Percentiles rank a stretch among this genome's conserved stretches.
Evolutionary conservation across 2,797 vertebrate species (phyloP).

Genomic region (Mareca strepera): DNA sequence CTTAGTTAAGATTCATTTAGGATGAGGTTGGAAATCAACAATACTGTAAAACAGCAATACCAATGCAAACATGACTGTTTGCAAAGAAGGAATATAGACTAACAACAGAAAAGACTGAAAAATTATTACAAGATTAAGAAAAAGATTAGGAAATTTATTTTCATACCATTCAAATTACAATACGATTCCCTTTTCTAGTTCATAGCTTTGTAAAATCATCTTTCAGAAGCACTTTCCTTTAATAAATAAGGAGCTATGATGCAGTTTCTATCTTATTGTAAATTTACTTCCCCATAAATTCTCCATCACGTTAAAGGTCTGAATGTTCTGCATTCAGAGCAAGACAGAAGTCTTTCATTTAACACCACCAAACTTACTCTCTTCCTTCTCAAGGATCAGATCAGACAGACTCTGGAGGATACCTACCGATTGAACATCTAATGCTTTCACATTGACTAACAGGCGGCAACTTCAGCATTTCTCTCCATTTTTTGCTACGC

Average conservation of each 20-base stretch:
- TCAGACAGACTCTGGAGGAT: not conserved
- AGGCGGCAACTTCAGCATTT: conserved; percentile 91
- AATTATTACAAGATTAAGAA: not conserved
- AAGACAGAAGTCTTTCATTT: not conserved
- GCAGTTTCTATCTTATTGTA: not conserved
- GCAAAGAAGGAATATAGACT: not conserved
- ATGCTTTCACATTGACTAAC: conserved; percentile 88
- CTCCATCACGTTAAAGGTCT: not conserved
- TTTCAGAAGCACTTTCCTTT: not conserved
- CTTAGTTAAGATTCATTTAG: not conserved
- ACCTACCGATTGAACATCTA: conserved; percentile 85
- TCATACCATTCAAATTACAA: not conserved
- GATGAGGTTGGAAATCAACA: not conserved
- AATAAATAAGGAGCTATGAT: not conserved
- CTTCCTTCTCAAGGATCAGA: not conserved
- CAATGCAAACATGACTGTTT: not conserved
- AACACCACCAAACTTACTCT: not conserved
- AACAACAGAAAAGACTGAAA: not conserved
- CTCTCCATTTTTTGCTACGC: conserved; percentile 93
- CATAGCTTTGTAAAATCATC: not conserved
- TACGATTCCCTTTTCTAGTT: not conserved
- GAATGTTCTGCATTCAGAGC: too few species aligned
- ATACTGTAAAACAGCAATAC: not conserved
- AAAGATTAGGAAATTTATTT: not conserved
- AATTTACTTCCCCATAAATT: not conserved